phyloP scores from a whole-genome alignment of 2,113 vertebrate species.

The Dendrocopos noguchii region DNA sequence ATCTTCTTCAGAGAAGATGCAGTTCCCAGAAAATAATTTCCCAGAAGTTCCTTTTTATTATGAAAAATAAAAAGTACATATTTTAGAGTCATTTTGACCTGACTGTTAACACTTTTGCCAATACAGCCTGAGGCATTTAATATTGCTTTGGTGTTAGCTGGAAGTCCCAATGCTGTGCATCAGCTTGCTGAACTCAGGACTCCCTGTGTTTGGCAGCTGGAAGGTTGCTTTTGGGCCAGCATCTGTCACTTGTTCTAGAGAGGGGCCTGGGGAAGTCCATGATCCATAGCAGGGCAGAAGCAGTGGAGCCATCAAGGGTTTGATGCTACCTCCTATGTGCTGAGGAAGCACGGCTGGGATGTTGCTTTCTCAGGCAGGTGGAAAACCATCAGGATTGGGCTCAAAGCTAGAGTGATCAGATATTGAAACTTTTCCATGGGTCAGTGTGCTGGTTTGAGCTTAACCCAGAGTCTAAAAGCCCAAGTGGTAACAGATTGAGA shows the following conservation, averaged over 20 bases:
- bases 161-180: neutral
- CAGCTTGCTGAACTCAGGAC: neutral
- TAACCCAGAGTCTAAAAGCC: too few species aligned
- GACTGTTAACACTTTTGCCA: neutral
- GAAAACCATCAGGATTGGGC: neutral
- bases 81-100: neutral
- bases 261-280: neutral
- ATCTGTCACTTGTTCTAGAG: neutral
- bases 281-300: neutral
- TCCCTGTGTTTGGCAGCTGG: too few species aligned
- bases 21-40: neutral
- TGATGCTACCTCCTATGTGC: fast-evolving
- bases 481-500: too few species aligned
- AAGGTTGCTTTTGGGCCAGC: neutral
- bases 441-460: too few species aligned
- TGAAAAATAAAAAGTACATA: neutral
- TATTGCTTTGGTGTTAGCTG: neutral
- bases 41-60: neutral
- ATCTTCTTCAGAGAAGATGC: neutral
- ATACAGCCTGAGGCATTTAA: neutral
- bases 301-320: neutral
- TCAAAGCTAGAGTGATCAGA: constrained; percentile 21
- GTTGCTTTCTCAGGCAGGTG: neutral
- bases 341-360: neutral
- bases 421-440: constrained; percentile 50